phyloP scores from a whole-genome alignment of 1,140 invertebrate species.

The Drosophila carrolli region DNA sequence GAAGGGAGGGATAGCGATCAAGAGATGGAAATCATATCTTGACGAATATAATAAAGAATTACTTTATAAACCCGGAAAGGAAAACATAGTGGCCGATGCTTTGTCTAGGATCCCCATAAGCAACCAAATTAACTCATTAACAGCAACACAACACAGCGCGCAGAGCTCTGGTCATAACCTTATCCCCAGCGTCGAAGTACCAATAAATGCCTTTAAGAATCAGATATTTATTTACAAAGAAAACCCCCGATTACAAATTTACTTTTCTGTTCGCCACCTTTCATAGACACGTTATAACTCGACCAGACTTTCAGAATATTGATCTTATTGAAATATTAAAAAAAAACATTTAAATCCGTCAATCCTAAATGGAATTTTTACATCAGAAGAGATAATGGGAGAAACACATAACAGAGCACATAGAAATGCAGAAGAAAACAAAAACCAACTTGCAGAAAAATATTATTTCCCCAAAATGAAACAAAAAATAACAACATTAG shows the following conservation, averaged over 20 bases:
- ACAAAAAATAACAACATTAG: too few relatives aligned
- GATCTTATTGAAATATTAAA: neutral
- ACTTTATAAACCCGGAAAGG: constrained; percentile 66
- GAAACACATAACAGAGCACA: neutral
- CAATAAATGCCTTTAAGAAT: constrained; percentile 5
- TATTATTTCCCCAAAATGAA: too few relatives aligned
- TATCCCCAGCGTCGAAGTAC: neutral
- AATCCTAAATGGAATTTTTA: neutral
- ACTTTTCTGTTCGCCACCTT: neutral
- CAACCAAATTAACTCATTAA: constrained; percentile 16
- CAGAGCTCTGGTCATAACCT: constrained; percentile 24
- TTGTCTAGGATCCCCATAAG: constrained; percentile 24
- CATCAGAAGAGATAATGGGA: neutral
- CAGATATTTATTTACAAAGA: constrained; percentile 9
- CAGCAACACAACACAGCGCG: constrained; percentile 23
- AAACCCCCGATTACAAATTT: constrained; percentile 11
- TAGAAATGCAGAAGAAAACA: too few relatives aligned
- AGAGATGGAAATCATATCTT: constrained; percentile 73
- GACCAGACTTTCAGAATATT: constrained; percentile 6
- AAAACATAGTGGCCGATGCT: constrained; percentile 56
- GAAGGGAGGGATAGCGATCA: constrained; percentile 77
- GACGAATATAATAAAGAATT: constrained; percentile 82
- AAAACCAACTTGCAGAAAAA: too few relatives aligned
- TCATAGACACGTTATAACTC: neutral
- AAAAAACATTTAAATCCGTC: constrained; percentile 1